Base-by-base conservation (phyloP, 2,888 invertebrate genomes). In the Thelaira solivaga region DNA sequence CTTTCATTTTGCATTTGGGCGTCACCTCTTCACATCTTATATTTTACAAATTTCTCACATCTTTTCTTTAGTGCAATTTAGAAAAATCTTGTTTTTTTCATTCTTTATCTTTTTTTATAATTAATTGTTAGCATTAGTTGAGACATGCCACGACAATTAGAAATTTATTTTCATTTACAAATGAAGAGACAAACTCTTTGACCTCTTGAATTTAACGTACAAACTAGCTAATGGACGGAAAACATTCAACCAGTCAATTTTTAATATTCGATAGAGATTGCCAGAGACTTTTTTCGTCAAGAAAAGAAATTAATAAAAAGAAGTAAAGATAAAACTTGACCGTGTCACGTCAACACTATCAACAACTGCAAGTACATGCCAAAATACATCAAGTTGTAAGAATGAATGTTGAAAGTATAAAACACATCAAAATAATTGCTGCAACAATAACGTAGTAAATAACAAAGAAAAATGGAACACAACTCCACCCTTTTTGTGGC, bases 391-490 rank as follows among this genome's bases (percentile, higher is more conserved):
- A 47, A 47, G 62, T 20, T 64, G 49, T 18, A 43, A 11, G 41
- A 72, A 67, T 61, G 16, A 62, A 34, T 59, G 64, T 39, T 53
- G 29, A 16, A 69, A 49, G 68, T 77, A 74, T 69, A 61, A 69
- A 71, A 74, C 41, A 43, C 78, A 78, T 74, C 78, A 78, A 78
- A 71, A 31, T 78, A 78, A 78, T 78, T 78, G 69, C 64, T 74
- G 68, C 68, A 69, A 64, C 55, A 47, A 55, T 67, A 67, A 77
- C 55, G 4, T 16, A 41, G 47, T 4, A n/a, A n/a, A n/a, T n/a
- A 68, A 41, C 34, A 34, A 67, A 62, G 34, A 45, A 47, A 68
- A 53, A 51, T 71, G 18, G 24, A 62, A 47, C 22, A 39, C 43
- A 43, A 77, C 76, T 78, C 69, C 74, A 69, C 73, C 68, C 45